Evolutionary conservation across 2,113 vertebrate genomes (phyloP).

Genomic region (Leucoraja erinaceus): DNA sequence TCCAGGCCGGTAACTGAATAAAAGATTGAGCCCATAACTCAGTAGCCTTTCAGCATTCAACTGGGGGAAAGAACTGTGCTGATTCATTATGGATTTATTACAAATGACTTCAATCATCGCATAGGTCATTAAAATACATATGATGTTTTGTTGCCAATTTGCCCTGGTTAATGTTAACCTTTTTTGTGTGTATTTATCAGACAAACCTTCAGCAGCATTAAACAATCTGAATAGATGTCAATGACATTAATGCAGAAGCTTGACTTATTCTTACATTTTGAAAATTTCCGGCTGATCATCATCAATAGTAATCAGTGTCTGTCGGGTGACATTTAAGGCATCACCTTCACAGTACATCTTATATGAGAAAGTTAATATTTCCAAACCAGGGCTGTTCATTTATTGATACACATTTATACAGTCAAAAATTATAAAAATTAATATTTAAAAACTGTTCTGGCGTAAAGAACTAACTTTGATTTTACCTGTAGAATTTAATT

Average conservation of each 20-base stretch:
- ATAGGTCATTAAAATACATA: not conserved
- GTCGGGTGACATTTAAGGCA: not conserved
- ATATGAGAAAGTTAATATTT: not conserved
- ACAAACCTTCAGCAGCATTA: not conserved
- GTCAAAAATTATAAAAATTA: not conserved
- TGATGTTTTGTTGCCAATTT: not conserved
- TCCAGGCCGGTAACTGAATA: constrained; percentile 9
- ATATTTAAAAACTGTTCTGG: not conserved
- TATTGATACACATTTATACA: not conserved
- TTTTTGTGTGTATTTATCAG: not conserved
- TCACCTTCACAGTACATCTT: not conserved
- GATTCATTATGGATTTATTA: not conserved
- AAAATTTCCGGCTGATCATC: not conserved
- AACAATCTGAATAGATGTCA: not conserved
- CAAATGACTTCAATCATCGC: not conserved
- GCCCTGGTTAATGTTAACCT: not conserved
- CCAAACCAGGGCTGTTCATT: not conserved
- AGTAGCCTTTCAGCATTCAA: not conserved
- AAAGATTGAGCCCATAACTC: not conserved
- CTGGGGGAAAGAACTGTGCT: not conserved
- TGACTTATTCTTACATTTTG: not conserved
- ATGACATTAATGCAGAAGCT: not conserved
- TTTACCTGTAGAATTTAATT: too few species aligned
- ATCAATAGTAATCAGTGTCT: not conserved
- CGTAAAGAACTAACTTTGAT: not conserved